Evolutionary conservation across 2,888 invertebrate genomes (phyloP).

Genomic region (Metellina segmentata): DNA sequence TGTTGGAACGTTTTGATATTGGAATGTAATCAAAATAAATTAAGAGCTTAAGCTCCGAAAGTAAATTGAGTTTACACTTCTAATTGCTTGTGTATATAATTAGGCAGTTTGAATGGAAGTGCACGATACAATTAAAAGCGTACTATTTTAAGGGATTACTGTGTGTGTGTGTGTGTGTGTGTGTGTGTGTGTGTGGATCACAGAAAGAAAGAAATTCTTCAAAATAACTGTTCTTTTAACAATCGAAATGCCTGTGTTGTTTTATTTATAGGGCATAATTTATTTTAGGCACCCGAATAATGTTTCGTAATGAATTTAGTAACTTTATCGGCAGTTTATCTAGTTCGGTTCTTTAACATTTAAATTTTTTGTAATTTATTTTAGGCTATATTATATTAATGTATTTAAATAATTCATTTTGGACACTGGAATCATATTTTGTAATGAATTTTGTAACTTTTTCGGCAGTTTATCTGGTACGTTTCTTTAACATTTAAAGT

Average conservation of each 20-base stretch:
- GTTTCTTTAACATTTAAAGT: background rate
- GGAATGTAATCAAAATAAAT: no score
- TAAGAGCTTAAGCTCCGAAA: no score
- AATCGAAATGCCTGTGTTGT: background rate
- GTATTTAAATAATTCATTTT: conserved; percentile 25
- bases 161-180: no score
- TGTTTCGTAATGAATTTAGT: background rate
- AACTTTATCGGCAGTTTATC: conserved; percentile 17
- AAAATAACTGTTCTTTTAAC: no score
- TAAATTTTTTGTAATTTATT: no score
- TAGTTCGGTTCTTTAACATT: background rate
- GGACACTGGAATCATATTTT: background rate
- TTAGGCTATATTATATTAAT: no score
- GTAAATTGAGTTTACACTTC: no score
- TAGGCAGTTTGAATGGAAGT: background rate
- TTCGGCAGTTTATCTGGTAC: conserved; percentile 14
- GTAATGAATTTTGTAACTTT: background rate
- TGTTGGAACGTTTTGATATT: no score
- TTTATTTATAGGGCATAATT: conserved; percentile 37
- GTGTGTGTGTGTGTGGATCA: no score
- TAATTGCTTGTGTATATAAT: background rate
- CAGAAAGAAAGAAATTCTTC: no score
- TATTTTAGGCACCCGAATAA: background rate
- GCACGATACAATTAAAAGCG: background rate
- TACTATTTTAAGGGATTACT: background rate